A percentile compares a stretch with the other conserved stretches of the same genome.
These are phyloP conservation scores for Anthonomus grandis DNA, from an alignment of 1,140 invertebrate species.

Conservation along the genomic window DNA sequence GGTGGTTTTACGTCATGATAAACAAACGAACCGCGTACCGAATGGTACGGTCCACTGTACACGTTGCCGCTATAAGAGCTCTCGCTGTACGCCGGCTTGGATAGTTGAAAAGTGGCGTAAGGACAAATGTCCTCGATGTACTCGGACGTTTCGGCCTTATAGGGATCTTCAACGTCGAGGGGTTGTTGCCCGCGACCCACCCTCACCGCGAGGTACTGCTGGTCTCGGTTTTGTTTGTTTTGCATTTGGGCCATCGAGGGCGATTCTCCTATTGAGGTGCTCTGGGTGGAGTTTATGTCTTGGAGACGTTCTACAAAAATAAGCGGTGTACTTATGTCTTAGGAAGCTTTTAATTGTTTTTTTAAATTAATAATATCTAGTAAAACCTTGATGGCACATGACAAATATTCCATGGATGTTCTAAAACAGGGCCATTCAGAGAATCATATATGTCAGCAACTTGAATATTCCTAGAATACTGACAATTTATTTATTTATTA, in stretches of 20 bases:
- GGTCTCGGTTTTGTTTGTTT: slow-evolving; percentile 71
- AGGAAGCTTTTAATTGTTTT: too few relatives aligned
- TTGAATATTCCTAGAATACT: too few relatives aligned
- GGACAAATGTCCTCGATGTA: slow-evolving; percentile 89
- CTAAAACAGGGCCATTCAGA: too few relatives aligned
- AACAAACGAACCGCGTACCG: slow-evolving; percentile 83
- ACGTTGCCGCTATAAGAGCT: slow-evolving; percentile 87
- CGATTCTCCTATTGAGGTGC: slow-evolving; percentile 57
- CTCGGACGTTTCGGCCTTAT: slow-evolving; percentile 54
- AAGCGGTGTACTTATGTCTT: too few relatives aligned
- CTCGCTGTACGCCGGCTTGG: slow-evolving; percentile 80
- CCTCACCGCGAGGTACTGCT: slow-evolving; percentile 65
- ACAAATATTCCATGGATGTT: too few relatives aligned
- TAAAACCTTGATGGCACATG: too few relatives aligned
- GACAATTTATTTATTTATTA: too few relatives aligned
- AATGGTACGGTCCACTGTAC: slow-evolving; percentile 78
- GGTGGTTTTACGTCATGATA: slow-evolving; percentile 76
- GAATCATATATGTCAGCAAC: too few relatives aligned
- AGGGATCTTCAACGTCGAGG: slow-evolving; percentile 47
- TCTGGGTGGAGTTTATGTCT: slow-evolving; percentile 45
- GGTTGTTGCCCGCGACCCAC: slow-evolving; percentile 43
- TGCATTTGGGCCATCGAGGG: slow-evolving; percentile 70
- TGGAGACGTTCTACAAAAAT: too few relatives aligned
- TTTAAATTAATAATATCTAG: too few relatives aligned
- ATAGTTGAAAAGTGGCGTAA: slow-evolving; percentile 86